phyloP scores from a whole-genome alignment of 2,113 vertebrate genomes.

The Catagonus wagneri region DNA sequence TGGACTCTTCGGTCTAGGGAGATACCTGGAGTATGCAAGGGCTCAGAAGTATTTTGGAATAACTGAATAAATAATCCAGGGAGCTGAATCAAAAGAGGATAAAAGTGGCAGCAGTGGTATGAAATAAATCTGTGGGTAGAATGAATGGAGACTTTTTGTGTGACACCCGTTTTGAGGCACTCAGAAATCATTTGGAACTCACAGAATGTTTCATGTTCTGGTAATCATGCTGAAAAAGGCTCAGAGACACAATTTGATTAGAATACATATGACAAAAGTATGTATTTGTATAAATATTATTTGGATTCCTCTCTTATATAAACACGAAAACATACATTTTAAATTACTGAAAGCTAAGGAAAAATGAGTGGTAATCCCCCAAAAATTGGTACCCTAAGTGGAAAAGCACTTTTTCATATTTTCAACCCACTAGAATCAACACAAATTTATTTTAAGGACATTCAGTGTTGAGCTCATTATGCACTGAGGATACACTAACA shows the following conservation, averaged over 20 bases:
- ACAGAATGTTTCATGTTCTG: neutral
- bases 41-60: neutral
- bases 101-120: neutral
- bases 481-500: neutral
- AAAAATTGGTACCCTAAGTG: neutral
- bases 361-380: neutral
- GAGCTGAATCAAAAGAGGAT: neutral
- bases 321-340: neutral
- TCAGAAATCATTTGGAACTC: neutral
- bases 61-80: neutral
- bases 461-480: neutral
- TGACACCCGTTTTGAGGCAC: neutral
- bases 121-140: neutral
- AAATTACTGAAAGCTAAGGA: neutral
- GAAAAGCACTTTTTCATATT: neutral
- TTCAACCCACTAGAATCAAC: neutral
- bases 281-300: neutral
- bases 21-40: neutral
- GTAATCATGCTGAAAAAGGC: neutral
- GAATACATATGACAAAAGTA: neutral
- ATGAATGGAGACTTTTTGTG: neutral
- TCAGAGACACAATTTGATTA: neutral
- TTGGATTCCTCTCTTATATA: neutral
- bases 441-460: neutral
- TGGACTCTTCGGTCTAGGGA: neutral